Base-by-base conservation (phyloP, 2,113 vertebrate species). In the Seriola quinqueradiata region DNA sequence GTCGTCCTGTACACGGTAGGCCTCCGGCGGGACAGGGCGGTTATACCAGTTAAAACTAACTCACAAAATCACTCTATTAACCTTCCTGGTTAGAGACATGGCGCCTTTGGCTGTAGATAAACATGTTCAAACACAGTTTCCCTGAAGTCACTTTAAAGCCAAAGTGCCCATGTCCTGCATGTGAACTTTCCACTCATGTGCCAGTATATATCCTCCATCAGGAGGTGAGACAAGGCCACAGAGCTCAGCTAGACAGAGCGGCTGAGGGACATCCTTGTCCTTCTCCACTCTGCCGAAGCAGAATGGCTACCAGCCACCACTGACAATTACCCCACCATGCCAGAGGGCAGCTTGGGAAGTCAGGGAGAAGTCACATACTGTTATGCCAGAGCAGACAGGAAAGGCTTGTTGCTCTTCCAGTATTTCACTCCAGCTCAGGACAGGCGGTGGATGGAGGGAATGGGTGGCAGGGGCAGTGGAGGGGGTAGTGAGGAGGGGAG, bases 291-390 rank as follows among this genome's bases (percentile, higher is more conserved):
- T 94, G 87, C 92, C 88, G 68, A 93, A 75, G 92, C 79, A 74
- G 76, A 90, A 93, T 93, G 87, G 87, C 89, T 76, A 85, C 86
- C 83, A 85, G 89, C 91, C 87, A 92, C 90, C 55, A 54, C 69
- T 88, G 85, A 90, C 92, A 92, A 93, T 92, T 89, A 89, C 75
- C 88, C 90, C 75, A 28, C 79, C 58, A 75, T 88, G 91, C 88
- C 81, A 89, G 82, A 89, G 90, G 87, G 87, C 88, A 92, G 86
- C 84, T 84, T 90, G 91, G 89, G 92, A 95, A 95, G 94, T 95
- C 95, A 95, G 83, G 72, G 77, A 94, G 88, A 93, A 95, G 94
- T 95, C 94, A 94, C 87, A 92, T 74, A 70, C 75, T 92, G 91
- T 92, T 92, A 89, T 89, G 89, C 90, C 91, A 91, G 81, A 85